Evolutionary conservation across 2,113 vertebrate species (phyloP).

Genomic region (Pristiophorus japonicus): DNA sequence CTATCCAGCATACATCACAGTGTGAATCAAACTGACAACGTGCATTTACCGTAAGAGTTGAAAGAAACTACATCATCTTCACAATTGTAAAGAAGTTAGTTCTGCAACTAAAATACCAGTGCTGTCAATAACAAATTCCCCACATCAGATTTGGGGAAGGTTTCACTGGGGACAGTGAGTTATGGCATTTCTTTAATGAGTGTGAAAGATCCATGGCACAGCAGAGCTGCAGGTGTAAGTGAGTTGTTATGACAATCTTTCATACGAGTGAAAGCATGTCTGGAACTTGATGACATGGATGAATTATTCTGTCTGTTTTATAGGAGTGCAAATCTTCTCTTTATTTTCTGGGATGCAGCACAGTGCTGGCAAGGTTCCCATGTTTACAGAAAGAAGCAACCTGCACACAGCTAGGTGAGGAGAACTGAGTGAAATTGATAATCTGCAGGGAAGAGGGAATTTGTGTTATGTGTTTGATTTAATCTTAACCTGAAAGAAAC

Average conservation of each 20-base stretch:
- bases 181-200: neutral
- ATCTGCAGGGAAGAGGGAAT: neutral
- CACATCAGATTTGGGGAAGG: neutral
- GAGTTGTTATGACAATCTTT: constrained; percentile 26
- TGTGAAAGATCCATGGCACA: neutral
- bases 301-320: neutral
- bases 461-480: neutral
- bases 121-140: neutral
- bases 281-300: neutral
- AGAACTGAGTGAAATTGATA: neutral
- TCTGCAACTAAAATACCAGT: neutral
- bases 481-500: neutral
- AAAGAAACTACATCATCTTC: neutral
- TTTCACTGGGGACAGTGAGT: neutral
- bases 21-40: neutral
- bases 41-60: neutral
- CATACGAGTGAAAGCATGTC: neutral
- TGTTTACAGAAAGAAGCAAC: neutral
- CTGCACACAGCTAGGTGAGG: neutral
- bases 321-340: neutral
- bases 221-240: constrained; percentile 9
- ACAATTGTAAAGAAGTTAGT: neutral
- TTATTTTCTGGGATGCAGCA: neutral
- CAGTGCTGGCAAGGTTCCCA: neutral
- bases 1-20: neutral